Conservation (phyloP, 2,113 vertebrate species). For the Pao palembangensis region DNA sequence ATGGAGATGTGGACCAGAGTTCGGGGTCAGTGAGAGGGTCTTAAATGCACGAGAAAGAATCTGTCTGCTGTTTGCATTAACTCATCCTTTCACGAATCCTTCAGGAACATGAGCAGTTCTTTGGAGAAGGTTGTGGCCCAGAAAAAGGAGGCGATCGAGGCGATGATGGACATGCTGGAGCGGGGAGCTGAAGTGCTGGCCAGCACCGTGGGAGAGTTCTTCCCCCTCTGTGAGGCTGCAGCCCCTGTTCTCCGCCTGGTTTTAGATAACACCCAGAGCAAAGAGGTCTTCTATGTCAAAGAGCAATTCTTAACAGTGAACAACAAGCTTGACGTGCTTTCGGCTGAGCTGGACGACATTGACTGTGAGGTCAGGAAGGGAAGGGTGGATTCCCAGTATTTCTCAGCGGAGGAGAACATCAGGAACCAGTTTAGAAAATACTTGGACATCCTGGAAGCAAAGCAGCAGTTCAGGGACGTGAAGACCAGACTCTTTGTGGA, state of each 20-base stretch:
- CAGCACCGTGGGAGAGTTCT: conserved; percentile 72
- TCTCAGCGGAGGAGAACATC: conserved; percentile 75
- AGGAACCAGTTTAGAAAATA: conserved; percentile 78
- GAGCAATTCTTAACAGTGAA: conserved; percentile 73
- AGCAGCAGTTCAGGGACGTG: conserved; percentile 70
- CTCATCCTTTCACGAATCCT: background rate
- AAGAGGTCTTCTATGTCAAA: conserved; percentile 77
- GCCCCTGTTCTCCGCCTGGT: conserved; percentile 71
- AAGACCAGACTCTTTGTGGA: conserved; percentile 72
- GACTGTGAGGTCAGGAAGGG: conserved; percentile 74
- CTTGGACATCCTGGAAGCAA: conserved; percentile 75
- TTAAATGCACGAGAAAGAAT: too few species aligned
- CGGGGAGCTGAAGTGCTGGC: conserved; percentile 73
- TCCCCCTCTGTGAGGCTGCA: conserved; percentile 75
- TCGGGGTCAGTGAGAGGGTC: too few species aligned
- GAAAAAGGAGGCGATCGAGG: conserved; percentile 78
- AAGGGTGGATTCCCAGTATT: conserved; percentile 68
- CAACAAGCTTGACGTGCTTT: conserved; percentile 72
- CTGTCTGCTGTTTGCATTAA: background rate
- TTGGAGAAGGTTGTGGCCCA: conserved; percentile 71
- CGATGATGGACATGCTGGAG: conserved; percentile 74
- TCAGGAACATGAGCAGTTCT: conserved; percentile 63
- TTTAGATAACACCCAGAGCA: conserved; percentile 75
- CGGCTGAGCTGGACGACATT: conserved; percentile 70
- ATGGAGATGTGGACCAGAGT: too few species aligned